These are phyloP conservation scores for Sula dactylatra DNA, from an alignment of 2,113 vertebrate species.

Conservation along the genomic window DNA sequence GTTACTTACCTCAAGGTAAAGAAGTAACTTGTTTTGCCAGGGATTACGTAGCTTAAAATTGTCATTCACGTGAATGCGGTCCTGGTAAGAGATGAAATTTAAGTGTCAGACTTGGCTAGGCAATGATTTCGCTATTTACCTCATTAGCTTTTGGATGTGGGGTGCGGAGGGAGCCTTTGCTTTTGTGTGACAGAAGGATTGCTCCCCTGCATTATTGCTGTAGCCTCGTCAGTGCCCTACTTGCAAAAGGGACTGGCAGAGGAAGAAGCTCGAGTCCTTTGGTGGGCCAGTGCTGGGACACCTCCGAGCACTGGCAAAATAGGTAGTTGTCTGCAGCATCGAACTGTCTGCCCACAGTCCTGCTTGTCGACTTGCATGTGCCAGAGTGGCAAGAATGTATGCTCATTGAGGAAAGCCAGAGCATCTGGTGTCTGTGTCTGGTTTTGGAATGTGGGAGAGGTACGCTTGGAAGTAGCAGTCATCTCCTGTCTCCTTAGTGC, in stretches of 20 bases:
- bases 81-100: not conserved
- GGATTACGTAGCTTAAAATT: not conserved
- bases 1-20: constrained; percentile 26
- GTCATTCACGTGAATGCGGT: not conserved
- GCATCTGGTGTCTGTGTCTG: not conserved
- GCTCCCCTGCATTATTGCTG: not conserved
- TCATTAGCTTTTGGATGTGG: not conserved
- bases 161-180: not conserved
- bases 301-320: not conserved
- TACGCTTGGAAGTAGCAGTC: not conserved
- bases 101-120: not conserved
- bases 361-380: not conserved
- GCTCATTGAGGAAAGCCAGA: not conserved
- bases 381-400: not conserved
- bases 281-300: not conserved
- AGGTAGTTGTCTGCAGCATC: not conserved
- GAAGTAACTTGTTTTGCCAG: constrained; percentile 6
- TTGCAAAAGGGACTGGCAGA: not conserved
- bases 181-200: not conserved
- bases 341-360: not conserved
- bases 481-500: not conserved
- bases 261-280: not conserved
- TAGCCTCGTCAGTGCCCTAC: not conserved
- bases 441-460: not conserved
- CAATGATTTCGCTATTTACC: not conserved